Evolutionary conservation across 2,888 invertebrate genomes (phyloP).

Genomic region (Periphyllus acericola): DNA sequence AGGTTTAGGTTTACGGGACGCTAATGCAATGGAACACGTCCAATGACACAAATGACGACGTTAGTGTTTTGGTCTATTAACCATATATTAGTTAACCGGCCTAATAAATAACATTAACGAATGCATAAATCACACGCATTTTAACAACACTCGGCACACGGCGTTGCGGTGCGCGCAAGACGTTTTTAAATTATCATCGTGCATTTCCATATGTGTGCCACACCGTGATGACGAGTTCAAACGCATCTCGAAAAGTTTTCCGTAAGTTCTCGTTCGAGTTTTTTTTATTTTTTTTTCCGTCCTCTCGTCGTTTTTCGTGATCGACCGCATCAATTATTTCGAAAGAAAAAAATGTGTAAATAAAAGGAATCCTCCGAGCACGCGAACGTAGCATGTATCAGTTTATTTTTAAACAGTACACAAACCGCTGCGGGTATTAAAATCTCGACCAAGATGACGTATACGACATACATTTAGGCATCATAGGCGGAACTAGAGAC

Average conservation of each 20-base stretch:
- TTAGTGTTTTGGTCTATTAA: slow-evolving; percentile 61
- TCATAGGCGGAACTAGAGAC: no score
- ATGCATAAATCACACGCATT: slow-evolving; percentile 56
- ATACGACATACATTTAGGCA: not conserved
- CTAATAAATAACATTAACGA: slow-evolving; percentile 61
- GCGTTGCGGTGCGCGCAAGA: not conserved
- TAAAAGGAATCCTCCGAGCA: not conserved
- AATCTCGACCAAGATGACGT: not conserved
- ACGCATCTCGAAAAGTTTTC: not conserved
- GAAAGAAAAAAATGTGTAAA: not conserved
- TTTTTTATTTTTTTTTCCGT: not conserved
- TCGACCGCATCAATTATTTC: not conserved
- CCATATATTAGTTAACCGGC: slow-evolving; percentile 59
- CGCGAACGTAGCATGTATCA: not conserved
- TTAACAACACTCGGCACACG: slow-evolving; percentile 36
- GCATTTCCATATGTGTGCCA: slow-evolving; percentile 11
- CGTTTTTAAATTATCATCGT: slow-evolving; percentile 45
- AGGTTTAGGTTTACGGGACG: slow-evolving; percentile 49
- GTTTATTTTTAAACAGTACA: slow-evolving; percentile 2
- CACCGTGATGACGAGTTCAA: slow-evolving; percentile 3
- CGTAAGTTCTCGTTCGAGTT: not conserved
- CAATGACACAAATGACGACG: slow-evolving; percentile 60
- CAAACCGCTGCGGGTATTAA: no score
- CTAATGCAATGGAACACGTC: slow-evolving; percentile 58
- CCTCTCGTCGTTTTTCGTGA: slow-evolving; percentile 15